Evolutionary conservation across 2,888 invertebrate genomes (phyloP).

Genomic region (Aquatica leii): DNA sequence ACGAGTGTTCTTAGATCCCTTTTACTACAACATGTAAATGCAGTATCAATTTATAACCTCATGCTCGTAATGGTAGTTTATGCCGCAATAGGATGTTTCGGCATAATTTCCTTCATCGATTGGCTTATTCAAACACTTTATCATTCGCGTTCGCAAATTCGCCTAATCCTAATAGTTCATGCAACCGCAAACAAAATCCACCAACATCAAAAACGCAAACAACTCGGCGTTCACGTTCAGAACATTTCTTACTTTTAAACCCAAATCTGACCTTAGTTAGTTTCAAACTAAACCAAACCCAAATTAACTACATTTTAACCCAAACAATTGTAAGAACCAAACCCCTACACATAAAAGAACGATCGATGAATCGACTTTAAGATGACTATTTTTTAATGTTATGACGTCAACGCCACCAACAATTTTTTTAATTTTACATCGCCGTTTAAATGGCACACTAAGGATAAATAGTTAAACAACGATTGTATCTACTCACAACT

Average conservation of each 20-base stretch:
- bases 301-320: neutral
- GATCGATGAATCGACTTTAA: no score
- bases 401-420: neutral
- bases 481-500: no score
- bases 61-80: slow-evolving; percentile 37
- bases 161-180: no score
- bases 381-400: no score
- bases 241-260: slow-evolving; percentile 9
- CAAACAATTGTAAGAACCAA: no score
- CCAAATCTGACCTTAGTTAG: neutral
- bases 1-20: slow-evolving; percentile 42
- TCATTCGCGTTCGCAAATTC: no score
- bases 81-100: slow-evolving; percentile 19
- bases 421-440: slow-evolving; percentile 31
- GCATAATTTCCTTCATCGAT: slow-evolving; percentile 5
- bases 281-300: neutral
- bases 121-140: slow-evolving; percentile 7
- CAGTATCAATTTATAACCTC: slow-evolving; percentile 48
- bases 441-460: slow-evolving; percentile 28
- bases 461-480: slow-evolving; percentile 4
- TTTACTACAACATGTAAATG: slow-evolving; percentile 47
- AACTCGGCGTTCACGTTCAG: no score
- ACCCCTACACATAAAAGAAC: no score
- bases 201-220: no score
- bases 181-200: no score